Evolutionary conservation across 37 sponge, comb jelly and placozoan species (phyloP), one percentile per base, ranked within the genome.

Genomic region (Halisarca cf. caerulea): DNA sequence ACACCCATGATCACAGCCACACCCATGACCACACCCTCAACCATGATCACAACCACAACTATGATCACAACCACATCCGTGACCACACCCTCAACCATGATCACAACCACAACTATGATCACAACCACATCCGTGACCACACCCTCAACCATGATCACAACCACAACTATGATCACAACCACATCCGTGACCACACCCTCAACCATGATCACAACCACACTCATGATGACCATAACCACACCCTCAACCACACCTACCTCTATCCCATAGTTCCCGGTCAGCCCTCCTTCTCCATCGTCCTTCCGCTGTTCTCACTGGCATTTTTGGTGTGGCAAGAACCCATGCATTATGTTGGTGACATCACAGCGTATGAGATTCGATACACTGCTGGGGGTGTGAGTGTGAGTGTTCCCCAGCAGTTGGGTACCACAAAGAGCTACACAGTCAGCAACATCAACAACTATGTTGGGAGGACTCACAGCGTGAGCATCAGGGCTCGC

Each of bases 301-400:
- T 74, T 11, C 77, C 77, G 25, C 17, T 20, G 77, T 74, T 74
- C 45, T 44, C 45, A 20, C 0, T 39, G 6, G 42, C 45, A 21
- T 74, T n/a, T 37, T 44, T 74, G 77, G 2, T 18, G 20, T 74
- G 77, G 77, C 17, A 2, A 9, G 77, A 74, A 37, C 77, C 77
- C 18, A 25, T 24, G 21, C 77, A 42, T 42, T 74, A 36, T 74
- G 77, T 74, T 1, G 77, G 77, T 17, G 45, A 39, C 3, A 74
- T 74, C 77, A 74, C 77, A 21, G 25, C 11, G n/a, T 38, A 40
- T 9, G 41, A 74, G 77, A 43, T 74, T 25, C 20, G 44, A 23
- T 74, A 74, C 77, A 15, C 42, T n/a, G 36, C 41, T 24, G 77
- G 24, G 2, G 45, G 77, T 74, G 77, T 40, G 41, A n/a, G 6